Evolutionary conservation across 2,113 vertebrate genomes (phyloP).

Genomic region (Platycercus adscitus): DNA sequence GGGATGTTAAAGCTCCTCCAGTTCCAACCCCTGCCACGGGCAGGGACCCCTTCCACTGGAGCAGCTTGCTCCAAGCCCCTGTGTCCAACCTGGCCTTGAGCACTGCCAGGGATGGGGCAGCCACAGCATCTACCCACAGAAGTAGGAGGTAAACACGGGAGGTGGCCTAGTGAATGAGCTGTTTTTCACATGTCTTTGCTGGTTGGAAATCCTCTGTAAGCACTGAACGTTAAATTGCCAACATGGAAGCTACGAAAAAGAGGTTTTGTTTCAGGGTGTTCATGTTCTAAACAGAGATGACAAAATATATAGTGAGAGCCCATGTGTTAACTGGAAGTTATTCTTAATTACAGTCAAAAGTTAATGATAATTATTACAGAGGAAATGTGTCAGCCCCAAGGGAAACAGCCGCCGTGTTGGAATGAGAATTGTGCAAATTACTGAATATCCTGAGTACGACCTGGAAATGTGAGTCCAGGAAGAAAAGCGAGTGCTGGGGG

Average conservation of each 20-base stretch:
- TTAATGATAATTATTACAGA: not conserved
- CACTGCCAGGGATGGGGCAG: not conserved
- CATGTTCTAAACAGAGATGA: not conserved
- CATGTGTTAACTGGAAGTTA: not conserved
- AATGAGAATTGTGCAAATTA: not conserved
- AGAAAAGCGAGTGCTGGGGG: not conserved
- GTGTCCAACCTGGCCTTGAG: not conserved
- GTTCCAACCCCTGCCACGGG: not conserved
- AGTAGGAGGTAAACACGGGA: not conserved
- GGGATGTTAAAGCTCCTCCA: not conserved
- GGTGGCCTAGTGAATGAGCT: not conserved
- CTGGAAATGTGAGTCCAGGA: not conserved
- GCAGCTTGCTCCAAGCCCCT: not conserved
- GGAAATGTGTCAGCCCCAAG: not conserved
- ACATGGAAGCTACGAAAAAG: not conserved
- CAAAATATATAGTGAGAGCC: not conserved
- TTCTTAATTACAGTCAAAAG: not conserved
- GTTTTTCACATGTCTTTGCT: not conserved
- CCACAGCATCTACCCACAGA: not conserved
- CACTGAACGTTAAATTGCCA: not conserved
- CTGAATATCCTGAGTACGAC: not conserved
- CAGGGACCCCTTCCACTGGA: not conserved
- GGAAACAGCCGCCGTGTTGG: not conserved
- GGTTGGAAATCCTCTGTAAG: not conserved
- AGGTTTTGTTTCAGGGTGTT: not conserved